Evolutionary conservation across 2,113 vertebrate species (phyloP).

Genomic region (Albula glossodonta): DNA sequence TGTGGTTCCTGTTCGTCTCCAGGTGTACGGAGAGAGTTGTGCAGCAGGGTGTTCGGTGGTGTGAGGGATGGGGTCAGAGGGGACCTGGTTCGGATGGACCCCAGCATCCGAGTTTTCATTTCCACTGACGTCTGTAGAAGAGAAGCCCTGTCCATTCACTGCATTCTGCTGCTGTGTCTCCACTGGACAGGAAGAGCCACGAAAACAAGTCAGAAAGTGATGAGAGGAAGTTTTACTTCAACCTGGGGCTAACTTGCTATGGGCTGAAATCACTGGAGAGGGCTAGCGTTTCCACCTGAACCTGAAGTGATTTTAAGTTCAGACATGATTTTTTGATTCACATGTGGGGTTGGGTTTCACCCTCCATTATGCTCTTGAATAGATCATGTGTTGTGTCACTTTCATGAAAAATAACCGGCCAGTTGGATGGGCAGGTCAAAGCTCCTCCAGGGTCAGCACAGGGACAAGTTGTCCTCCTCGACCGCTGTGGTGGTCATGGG

Average conservation of each 20-base stretch:
- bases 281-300: background rate
- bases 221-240: background rate
- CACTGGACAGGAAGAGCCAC: constrained; percentile 7
- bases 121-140: constrained; percentile 8
- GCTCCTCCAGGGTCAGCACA: background rate
- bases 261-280: background rate
- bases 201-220: background rate
- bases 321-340: background rate
- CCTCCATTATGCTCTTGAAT: background rate
- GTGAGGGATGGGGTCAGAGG: constrained; percentile 26
- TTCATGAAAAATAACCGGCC: background rate
- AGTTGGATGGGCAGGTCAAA: background rate
- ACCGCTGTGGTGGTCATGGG: background rate
- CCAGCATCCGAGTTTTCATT: constrained; percentile 48
- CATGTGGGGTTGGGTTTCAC: background rate
- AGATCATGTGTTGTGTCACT: background rate
- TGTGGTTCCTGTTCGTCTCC: constrained; percentile 46
- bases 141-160: constrained; percentile 18
- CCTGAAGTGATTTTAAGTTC: background rate
- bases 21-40: constrained; percentile 42
- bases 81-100: constrained; percentile 45
- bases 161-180: constrained; percentile 36
- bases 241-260: background rate
- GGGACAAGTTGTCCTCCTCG: background rate
- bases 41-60: background rate